Evolutionary conservation across 2,113 vertebrate species (phyloP), one percentile per base, ranked within the genome.

Genomic region (Carassius gibelio): DNA sequence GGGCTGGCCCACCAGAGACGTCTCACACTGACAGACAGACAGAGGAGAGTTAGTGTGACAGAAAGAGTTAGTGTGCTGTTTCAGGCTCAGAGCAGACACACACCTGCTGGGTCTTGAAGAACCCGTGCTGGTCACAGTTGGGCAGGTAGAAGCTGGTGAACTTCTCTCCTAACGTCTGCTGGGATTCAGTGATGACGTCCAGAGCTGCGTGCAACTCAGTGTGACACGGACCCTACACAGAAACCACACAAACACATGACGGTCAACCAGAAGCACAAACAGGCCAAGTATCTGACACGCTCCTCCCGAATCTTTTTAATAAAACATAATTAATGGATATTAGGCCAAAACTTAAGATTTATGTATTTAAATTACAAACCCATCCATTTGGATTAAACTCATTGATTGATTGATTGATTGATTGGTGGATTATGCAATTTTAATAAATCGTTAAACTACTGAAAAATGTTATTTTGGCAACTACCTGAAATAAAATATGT

Each of bases 71-170:
- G 61, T 0, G 64, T 19, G 66, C 30, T 8, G 34, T 59, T 23
- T 6, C 50, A 61, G 14, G 7, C 97, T 97, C 81, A 99, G 95
- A 26, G 55, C 1, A 2, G 52, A 78, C 2, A n/a, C 88, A 1
- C 88, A 99, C 98, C 96, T 99, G 98, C 85, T 96, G 98, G 92
- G 95, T 93, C 90, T 98, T 96, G 89, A 97, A 99, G 94, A 96
- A 96, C 68, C 97, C 98, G 48, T 96, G 93, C 88, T 92, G 96
- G 88, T 95, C 96, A 87, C 98, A 99, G 93, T 99, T 99, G 71
- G 98, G 98, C 81, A 99, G 95, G 89, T 98, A 98, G 89, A 99
- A 98, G 5, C 92, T 96, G 59, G 96, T 96, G 72, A 97, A 94
- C 55, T 93, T 95, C 38, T 95, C 96, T 38, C 95, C 94, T 0